These are phyloP conservation scores for Alosa alosa DNA, from an alignment of 2,113 vertebrate genomes.

Conservation along the genomic window DNA sequence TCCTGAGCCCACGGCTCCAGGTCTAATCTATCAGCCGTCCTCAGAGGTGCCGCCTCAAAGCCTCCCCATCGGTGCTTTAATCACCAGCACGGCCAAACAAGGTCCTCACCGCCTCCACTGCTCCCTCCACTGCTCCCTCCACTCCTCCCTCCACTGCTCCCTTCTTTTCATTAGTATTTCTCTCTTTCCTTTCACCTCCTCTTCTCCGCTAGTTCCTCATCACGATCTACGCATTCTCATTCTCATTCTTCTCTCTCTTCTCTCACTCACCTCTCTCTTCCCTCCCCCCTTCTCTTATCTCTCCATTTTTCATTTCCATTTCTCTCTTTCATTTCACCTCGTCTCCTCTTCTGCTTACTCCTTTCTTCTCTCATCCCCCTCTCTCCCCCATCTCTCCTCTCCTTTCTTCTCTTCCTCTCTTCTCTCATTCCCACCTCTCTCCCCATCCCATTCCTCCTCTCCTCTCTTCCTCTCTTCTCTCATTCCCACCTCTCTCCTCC, in stretches of 20 bases:
- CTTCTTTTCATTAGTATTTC: neutral
- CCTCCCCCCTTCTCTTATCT: neutral
- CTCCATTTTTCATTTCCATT: neutral
- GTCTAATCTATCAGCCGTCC: neutral
- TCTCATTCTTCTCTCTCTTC: neutral
- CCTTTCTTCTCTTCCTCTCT: conserved; percentile 27
- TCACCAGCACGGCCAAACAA: neutral
- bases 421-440: neutral
- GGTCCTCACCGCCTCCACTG: neutral
- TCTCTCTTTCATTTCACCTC: neutral
- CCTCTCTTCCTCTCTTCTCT: neutral
- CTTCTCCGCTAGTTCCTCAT: neutral
- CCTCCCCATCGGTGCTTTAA: neutral
- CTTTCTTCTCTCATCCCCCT: neutral
- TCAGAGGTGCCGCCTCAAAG: neutral
- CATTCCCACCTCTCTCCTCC: neutral
- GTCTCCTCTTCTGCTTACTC: neutral
- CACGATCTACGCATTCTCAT: neutral
- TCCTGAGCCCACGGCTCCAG: neutral
- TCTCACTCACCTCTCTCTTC: neutral
- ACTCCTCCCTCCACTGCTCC: neutral
- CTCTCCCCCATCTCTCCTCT: neutral
- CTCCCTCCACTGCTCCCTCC: neutral
- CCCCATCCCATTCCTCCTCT: neutral
- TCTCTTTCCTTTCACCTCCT: neutral